A percentile compares a stretch with the other conserved stretches of the same genome.
These are phyloP conservation scores for Limanda limanda DNA, from an alignment of 2,113 vertebrate genomes.

Conservation along the genomic window DNA sequence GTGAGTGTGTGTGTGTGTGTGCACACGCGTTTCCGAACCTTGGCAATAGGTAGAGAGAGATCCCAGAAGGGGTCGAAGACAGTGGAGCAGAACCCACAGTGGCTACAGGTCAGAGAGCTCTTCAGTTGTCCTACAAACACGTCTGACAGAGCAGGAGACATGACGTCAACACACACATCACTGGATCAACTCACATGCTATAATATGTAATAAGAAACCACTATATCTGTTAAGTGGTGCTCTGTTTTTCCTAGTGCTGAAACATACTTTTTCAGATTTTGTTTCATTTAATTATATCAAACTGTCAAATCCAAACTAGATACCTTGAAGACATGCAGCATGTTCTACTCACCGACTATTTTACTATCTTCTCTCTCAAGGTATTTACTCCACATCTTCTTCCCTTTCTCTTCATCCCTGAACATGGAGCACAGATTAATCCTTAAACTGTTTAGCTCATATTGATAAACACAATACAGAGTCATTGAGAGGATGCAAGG, in stretches of 20 bases:
- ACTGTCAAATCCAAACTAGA: no score
- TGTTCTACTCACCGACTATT: constrained; percentile 87
- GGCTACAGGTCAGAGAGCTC: constrained; percentile 95
- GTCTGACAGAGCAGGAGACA: constrained; percentile 78
- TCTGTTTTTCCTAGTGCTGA: neutral
- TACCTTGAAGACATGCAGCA: no score
- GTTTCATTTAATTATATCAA: no score
- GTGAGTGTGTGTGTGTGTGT: constrained; percentile 23
- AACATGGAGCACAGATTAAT: constrained; percentile 1
- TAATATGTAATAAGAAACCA: no score
- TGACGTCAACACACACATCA: neutral
- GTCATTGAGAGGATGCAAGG: neutral
- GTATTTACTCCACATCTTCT: constrained; percentile 97
- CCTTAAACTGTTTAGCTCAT: neutral
- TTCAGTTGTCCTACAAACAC: constrained; percentile 97
- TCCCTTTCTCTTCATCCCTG: constrained; percentile 96
- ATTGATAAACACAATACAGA: neutral
- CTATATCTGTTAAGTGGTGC: no score
- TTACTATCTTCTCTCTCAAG: constrained; percentile 95
- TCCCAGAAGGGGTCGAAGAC: constrained; percentile 99
- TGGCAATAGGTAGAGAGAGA: constrained; percentile 95
- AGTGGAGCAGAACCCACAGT: constrained; percentile 96
- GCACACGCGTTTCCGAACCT: constrained; percentile 82
- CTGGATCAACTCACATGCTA: neutral
- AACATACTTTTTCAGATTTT: neutral